Evolutionary conservation across 2,797 vertebrate genomes (phyloP), one percentile per base, ranked within the genome.

Genomic region (Helostoma temminkii): DNA sequence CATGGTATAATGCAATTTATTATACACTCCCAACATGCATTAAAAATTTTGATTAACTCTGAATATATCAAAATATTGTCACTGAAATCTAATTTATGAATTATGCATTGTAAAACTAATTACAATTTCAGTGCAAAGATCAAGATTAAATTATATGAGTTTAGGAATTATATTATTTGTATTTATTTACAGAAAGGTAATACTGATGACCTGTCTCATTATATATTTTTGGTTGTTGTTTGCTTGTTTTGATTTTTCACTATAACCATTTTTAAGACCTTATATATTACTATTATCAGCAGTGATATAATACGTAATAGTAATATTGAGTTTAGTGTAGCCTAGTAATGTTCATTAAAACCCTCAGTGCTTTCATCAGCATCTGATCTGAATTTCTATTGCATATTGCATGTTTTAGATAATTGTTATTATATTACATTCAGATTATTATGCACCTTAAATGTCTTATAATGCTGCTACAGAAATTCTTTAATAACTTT

Each of bases 41-140:
- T 48, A 55, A 64, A 79, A 73, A 84, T 69, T 43, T 76, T 70
- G 19, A 83, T 85, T 75, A 77, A 78, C 55, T 80, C 43, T 48
- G 34, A 50, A 65, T 60, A 60, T 16, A 53, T 71, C n/a, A 56
- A 63, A 43, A 52, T 74, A 18, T 41, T 53, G 45, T 82, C 42
- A 71, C 59, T 67, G 68, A 46, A 43, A 21, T 45, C 3, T 21
- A 21, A 45, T 21, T 45, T 11, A 5, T 4, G 19, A 45, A 7
- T 21, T 22, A 12, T 45, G 19, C 10, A 45, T n/a, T 8, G 18
- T 9, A n/a, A 42, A 42, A 42, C 7, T 9, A 42, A 42, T n/a
- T n/a, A 45, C 24, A n/a, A 66, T 75, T 53, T 66, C 37, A 78
- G 39, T 37, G 36, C 11, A 37, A 37, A 37, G 12, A 37, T 36